Percentiles rank a stretch among this genome's conserved stretches.
These are phyloP conservation scores for Hypomesus transpacificus DNA, from an alignment of 2,113 vertebrate species.

Conservation along the genomic window DNA sequence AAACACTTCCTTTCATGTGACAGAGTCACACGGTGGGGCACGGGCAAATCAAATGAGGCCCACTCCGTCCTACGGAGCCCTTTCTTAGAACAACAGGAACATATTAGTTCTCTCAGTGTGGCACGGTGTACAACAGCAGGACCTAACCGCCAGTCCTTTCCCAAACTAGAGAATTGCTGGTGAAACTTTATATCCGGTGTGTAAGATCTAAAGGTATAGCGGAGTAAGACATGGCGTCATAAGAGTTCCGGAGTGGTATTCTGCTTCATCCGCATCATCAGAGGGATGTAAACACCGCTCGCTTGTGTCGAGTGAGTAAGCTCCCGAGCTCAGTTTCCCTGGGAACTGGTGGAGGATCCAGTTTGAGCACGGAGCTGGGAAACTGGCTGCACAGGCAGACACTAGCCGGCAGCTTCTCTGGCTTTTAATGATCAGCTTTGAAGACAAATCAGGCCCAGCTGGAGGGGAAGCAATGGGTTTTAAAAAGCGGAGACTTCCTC, in stretches of 20 bases:
- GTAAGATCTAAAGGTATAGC: too few species aligned
- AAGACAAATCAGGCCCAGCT: background rate
- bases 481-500: too few species aligned
- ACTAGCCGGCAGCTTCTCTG: background rate
- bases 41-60: constrained; percentile 19
- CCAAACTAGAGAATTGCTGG: too few species aligned
- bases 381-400: background rate
- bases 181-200: too few species aligned
- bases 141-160: too few species aligned
- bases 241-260: too few species aligned
- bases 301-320: too few species aligned
- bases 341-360: background rate
- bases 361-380: background rate
- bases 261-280: too few species aligned
- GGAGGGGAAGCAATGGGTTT: background rate
- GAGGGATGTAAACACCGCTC: too few species aligned
- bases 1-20: constrained; percentile 27
- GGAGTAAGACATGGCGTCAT: too few species aligned
- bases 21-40: constrained; percentile 10
- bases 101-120: background rate
- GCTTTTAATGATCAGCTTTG: constrained; percentile 19
- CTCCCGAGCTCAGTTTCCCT: too few species aligned
- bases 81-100: constrained; percentile 1
- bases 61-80: constrained; percentile 13
- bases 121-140: too few species aligned